Base-by-base conservation (phyloP, 2,888 invertebrate species). In the Encarsia formosa region DNA sequence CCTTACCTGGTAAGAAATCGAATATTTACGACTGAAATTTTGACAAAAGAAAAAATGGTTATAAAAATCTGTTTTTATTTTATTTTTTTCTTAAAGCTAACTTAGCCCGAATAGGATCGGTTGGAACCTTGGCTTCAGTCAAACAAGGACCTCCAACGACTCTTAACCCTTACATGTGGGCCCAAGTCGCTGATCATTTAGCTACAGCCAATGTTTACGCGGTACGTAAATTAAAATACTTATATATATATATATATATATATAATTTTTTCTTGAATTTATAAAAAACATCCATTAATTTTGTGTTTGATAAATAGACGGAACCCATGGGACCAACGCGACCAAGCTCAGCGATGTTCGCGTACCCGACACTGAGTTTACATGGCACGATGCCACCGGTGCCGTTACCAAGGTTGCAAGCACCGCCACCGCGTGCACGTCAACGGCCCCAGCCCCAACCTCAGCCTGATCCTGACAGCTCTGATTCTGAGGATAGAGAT, bases 161-260 rank as follows among this genome's bases (percentile, higher is more conserved):
- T 58, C 58, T 73, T 31, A 86, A 88, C 0, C 88, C 89, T 0
- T 91, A 90, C 65, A 64, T 73, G 65, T 92, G 92, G 91, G 91
- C 92, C 0, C 92, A 92, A 65, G 87, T 91, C 44, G 63, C 67
- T 13, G 92, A 93, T 67, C 90, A 88, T 0, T 88, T 91, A 86
- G 87, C 88, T 0, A 87, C 89, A 62, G 85, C 88, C 0, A 89
- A 87, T 67, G 86, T 91, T 62, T 91, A 91, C 67, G 90, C 86
- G 65, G 90, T 91, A 72, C 81, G 83, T 73, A 42, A 38, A 39
- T 16, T 2, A 13, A n/a, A 18, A 4, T 19, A 39, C 6, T n/a
- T 9, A 31, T 2, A 29, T 48, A 6, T 26, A 8, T 26, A 6
- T 26, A 6, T 26, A 26, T 26, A 26, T 26, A 26, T 26, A 26